phyloP scores from a whole-genome alignment of 2,113 vertebrate genomes.

The Oncorhynchus mykiss region DNA sequence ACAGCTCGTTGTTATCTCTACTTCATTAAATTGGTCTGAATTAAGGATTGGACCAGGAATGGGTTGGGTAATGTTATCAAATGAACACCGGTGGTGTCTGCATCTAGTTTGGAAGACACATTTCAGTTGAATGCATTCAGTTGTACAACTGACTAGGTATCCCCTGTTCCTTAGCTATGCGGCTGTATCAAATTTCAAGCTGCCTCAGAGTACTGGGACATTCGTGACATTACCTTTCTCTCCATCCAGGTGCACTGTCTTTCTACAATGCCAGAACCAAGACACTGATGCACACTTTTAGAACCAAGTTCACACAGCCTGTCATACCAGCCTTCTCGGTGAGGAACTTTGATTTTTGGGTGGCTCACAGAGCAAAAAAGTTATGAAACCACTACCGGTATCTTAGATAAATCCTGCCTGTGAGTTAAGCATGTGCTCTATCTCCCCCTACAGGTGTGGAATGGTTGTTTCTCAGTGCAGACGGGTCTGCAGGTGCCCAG shows the following conservation, averaged over 20 bases:
- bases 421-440: background rate
- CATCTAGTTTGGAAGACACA: too few relatives aligned
- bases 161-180: too few relatives aligned
- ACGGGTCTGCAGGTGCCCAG: slow-evolving; percentile 92
- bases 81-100: too few relatives aligned
- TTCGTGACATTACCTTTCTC: background rate
- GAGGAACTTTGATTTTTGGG: slow-evolving; percentile 20
- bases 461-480: slow-evolving; percentile 88
- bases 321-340: slow-evolving; percentile 92
- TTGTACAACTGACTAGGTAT: too few relatives aligned
- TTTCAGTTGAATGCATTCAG: too few relatives aligned
- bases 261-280: slow-evolving; percentile 91
- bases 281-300: slow-evolving; percentile 89
- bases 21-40: too few relatives aligned
- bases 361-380: background rate
- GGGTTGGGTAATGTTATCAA: too few relatives aligned
- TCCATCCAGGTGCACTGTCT: slow-evolving; percentile 80
- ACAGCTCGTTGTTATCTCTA: too few relatives aligned
- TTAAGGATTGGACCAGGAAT: too few relatives aligned
- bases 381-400: too few relatives aligned
- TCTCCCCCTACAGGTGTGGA: slow-evolving; percentile 85
- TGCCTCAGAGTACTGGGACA: background rate
- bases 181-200: background rate
- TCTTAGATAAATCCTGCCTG: too few relatives aligned
- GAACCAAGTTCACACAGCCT: slow-evolving; percentile 89